Conservation (phyloP, 2,797 vertebrate species). For the Muraenolepis orangiensis region DNA sequence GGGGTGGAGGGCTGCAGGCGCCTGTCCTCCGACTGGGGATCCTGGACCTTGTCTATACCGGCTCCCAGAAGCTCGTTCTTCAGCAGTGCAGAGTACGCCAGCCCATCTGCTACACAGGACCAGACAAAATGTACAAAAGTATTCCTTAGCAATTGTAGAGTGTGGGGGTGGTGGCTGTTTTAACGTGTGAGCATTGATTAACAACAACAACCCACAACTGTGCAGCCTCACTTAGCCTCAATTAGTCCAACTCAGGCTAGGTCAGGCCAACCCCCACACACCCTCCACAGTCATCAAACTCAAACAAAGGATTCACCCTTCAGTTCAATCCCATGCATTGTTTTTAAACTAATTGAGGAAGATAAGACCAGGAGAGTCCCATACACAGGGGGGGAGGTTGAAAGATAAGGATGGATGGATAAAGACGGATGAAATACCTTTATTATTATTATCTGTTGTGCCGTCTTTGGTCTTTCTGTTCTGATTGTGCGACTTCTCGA, state of each 20-base stretch:
- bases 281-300: too few relatives aligned
- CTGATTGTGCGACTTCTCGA: conserved; percentile 96
- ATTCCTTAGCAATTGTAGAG: too few relatives aligned
- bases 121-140: neutral
- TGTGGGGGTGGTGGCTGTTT: too few relatives aligned
- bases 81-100: conserved; percentile 93
- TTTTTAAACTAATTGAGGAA: neutral
- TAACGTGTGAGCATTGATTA: too few relatives aligned
- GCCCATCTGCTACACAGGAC: conserved; percentile 76
- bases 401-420: neutral
- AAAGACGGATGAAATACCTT: conserved; percentile 76
- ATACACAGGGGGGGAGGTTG: conserved; percentile 10
- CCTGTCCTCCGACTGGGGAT: conserved; percentile 94
- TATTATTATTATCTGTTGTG: conserved; percentile 91
- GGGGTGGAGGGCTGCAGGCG: conserved; percentile 92
- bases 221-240: too few relatives aligned
- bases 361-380: neutral
- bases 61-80: conserved; percentile 96
- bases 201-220: too few relatives aligned
- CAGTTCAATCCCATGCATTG: neutral
- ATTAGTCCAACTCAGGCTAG: too few relatives aligned
- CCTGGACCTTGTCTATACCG: conserved; percentile 96
- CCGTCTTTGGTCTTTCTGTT: conserved; percentile 98
- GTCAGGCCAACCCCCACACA: too few relatives aligned
- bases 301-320: neutral